These are phyloP conservation scores for Periphyllus acericola DNA, from an alignment of 2,888 invertebrate genomes.

Conservation along the genomic window DNA sequence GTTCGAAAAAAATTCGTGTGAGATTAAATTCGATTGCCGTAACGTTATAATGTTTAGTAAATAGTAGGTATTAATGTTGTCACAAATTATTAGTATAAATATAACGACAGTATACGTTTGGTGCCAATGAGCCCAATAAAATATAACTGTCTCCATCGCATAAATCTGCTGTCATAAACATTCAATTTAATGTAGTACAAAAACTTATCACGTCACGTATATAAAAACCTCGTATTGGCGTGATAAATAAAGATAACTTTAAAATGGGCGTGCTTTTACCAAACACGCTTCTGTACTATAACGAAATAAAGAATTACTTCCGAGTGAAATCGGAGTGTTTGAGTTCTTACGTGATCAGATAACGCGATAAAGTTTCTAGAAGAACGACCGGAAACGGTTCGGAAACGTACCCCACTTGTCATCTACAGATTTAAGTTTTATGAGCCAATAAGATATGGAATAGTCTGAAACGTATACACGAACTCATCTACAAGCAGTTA, in stretches of 20 bases:
- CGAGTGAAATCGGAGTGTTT: not conserved
- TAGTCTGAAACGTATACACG: not conserved
- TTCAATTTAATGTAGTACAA: not conserved
- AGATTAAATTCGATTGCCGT: too few relatives aligned
- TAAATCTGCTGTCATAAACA: not conserved
- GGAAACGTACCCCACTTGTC: conserved; percentile 17
- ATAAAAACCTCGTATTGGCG: not conserved
- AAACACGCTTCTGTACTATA: conserved; percentile 26
- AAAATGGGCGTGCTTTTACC: conserved; percentile 18
- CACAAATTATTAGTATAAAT: too few relatives aligned
- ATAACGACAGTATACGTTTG: not conserved
- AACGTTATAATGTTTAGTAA: too few relatives aligned
- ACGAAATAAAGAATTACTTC: not conserved
- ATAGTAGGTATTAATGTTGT: too few relatives aligned
- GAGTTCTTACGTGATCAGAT: not conserved
- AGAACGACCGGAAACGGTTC: not conserved
- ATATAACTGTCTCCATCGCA: not conserved
- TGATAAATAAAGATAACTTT: conserved; percentile 28
- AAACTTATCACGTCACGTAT: not conserved
- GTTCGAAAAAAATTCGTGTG: not conserved
- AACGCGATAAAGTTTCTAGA: not conserved
- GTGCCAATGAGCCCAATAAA: not conserved
- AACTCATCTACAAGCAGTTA: not conserved
- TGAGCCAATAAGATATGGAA: not conserved
- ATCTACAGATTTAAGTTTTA: conserved; percentile 40